Percentiles rank a stretch among this genome's conserved stretches.
phyloP scores from a whole-genome alignment of 2,888 invertebrate genomes.

The Eucera pruinosa region DNA sequence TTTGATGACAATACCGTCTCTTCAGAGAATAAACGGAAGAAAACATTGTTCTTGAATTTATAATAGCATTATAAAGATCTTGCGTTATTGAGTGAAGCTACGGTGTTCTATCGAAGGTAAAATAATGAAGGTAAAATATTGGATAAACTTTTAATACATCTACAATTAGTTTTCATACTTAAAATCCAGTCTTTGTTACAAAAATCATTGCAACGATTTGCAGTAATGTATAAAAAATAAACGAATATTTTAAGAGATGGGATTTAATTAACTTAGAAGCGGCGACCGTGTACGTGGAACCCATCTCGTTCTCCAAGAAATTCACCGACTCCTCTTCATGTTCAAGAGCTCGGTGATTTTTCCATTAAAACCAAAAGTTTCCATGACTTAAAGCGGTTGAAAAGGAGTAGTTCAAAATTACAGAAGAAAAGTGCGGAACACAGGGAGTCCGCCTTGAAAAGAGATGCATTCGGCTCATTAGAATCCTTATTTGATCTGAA shows the following conservation, averaged over 20 bases:
- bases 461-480: conserved; percentile 72
- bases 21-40: conserved; percentile 26
- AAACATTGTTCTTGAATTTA: conserved; percentile 9
- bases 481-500: conserved; percentile 79
- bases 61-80: conserved; percentile 4
- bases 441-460: conserved; percentile 55
- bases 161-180: background rate
- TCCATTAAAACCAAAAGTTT: conserved; percentile 67
- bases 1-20: conserved; percentile 62
- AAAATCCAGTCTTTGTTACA: background rate
- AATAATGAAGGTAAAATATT: conserved; percentile 80
- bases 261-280: conserved; percentile 68
- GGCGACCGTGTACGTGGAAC: conserved; percentile 70
- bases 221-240: background rate
- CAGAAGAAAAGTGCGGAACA: conserved; percentile 46
- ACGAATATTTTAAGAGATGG: background rate
- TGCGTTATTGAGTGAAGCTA: conserved; percentile 35
- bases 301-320: conserved; percentile 64
- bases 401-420: conserved; percentile 56
- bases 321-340: conserved; percentile 55
- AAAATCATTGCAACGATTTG: background rate
- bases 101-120: conserved; percentile 78
- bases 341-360: conserved; percentile 54
- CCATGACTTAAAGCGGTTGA: conserved; percentile 69
- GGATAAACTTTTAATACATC: conserved; percentile 21